phyloP scores from a whole-genome alignment of 2,888 invertebrate species.

The Cancer borealis region DNA sequence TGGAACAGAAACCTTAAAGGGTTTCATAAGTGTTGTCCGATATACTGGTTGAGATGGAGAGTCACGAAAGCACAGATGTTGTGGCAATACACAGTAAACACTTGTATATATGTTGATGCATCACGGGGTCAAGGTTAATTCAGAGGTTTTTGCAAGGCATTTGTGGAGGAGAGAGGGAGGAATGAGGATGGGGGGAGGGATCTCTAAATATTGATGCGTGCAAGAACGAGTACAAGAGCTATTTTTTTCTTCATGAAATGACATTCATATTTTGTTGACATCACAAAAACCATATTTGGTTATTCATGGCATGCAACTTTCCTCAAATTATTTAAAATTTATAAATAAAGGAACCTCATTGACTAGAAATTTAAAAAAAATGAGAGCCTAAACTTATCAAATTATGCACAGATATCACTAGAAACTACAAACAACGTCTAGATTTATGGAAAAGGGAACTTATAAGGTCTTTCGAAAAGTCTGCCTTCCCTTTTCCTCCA shows the following conservation, averaged over 20 bases:
- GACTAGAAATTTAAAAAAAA: not conserved
- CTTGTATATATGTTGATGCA: not conserved
- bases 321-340: not conserved
- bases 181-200: not conserved
- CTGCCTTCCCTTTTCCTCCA: not conserved
- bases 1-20: not conserved
- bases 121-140: not conserved
- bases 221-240: not conserved
- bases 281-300: not conserved
- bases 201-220: not conserved
- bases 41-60: not conserved
- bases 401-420: not conserved
- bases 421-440: not conserved
- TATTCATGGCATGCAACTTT: not conserved
- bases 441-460: not conserved
- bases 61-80: not conserved
- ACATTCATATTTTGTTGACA: not conserved
- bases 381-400: not conserved
- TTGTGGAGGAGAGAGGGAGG: conserved; percentile 2
- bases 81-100: not conserved
- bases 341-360: not conserved
- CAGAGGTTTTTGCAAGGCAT: not conserved
- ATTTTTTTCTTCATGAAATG: not conserved
- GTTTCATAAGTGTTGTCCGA: not conserved
- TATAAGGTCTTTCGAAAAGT: not conserved